These are phyloP conservation scores for Pantherophis vulpinus DNA, from an alignment of 2,797 vertebrate genomes.

Conservation along the genomic window DNA sequence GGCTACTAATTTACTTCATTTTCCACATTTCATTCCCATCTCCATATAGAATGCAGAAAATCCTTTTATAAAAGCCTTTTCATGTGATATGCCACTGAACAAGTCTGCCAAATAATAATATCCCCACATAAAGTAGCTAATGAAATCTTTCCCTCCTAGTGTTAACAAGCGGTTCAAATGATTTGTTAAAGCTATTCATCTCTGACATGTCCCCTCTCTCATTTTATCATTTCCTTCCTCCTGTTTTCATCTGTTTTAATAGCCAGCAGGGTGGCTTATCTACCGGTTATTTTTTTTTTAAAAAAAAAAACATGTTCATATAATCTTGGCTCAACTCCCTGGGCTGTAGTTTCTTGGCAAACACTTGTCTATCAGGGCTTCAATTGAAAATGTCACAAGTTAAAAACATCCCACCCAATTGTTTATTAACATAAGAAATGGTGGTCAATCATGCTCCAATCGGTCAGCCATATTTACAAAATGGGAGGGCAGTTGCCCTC, in stretches of 20 bases:
- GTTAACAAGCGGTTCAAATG: conserved; percentile 19
- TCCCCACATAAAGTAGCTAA: not conserved
- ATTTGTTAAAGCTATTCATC: conserved; percentile 6
- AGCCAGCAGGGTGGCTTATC: conserved; percentile 15
- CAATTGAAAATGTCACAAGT: conserved; percentile 21
- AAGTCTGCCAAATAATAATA: not conserved
- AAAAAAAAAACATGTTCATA: not conserved
- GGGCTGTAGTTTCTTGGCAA: not conserved
- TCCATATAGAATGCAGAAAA: conserved; percentile 26
- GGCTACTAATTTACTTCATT: conserved; percentile 38
- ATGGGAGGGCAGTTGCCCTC: not conserved
- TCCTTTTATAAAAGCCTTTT: not conserved
- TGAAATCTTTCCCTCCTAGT: not conserved
- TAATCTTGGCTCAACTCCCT: conserved; percentile 14
- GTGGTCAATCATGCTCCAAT: not conserved
- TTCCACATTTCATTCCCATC: too few relatives aligned
- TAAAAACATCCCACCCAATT: conserved; percentile 27
- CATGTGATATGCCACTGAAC: not conserved
- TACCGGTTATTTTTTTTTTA: not conserved
- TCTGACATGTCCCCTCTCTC: conserved; percentile 16
- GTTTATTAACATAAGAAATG: conserved; percentile 13
- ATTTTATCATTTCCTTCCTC: conserved; percentile 33
- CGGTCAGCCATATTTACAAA: not conserved
- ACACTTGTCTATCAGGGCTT: not conserved
- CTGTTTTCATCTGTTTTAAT: conserved; percentile 22